Conservation (phyloP, 1,140 invertebrate genomes). For the Caenorhabditis elegans region WBcel235 BX284603.4:6194001-6194500, state of each 20-base stretch:
- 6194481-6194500: not conserved
- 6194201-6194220: not conserved
- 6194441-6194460: constrained; percentile 36
- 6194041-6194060: no score
- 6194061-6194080: not conserved
- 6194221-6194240: not conserved
- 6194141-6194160: not conserved
- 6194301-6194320: no score
- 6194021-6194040: not conserved
- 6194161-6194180: not conserved
- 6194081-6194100: not conserved
- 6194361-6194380: not conserved
- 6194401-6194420: constrained; percentile 69
- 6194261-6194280: no score
- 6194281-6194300: no score
- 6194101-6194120: not conserved
- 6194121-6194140: not conserved
- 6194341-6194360: not conserved
- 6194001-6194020: not conserved
- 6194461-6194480: constrained; percentile 19
- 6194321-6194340: no score
- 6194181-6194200: not conserved
- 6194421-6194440: constrained; percentile 35
- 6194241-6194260: no score
- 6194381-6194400: constrained; percentile 1